Percentiles rank a stretch among this genome's conserved stretches.
Evolutionary conservation across 2,113 vertebrate species (phyloP).

Genomic region (Engraulis encrasicolus): DNA sequence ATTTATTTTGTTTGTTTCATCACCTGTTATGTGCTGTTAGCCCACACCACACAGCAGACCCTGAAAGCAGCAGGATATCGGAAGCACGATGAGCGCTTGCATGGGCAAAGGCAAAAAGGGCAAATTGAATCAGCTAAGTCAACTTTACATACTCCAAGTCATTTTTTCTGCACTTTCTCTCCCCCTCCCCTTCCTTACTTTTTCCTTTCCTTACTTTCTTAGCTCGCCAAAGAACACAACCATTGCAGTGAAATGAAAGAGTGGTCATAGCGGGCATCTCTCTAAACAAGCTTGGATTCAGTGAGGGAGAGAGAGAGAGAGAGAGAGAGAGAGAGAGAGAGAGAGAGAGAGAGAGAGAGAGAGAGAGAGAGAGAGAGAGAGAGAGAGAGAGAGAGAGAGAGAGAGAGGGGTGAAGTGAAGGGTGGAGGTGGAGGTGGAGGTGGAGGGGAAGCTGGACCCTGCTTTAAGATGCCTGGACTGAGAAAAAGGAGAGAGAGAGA

Average conservation of each 20-base stretch:
- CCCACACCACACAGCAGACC: not conserved
- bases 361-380: not conserved
- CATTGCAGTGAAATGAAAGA: slow-evolving; percentile 20
- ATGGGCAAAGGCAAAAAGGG: not conserved
- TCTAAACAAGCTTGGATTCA: slow-evolving; percentile 10
- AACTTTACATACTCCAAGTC: not conserved
- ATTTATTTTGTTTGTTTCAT: not conserved
- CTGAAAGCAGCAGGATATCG: not conserved
- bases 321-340: not conserved
- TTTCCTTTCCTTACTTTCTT: slow-evolving; percentile 20
- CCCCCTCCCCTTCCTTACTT: not conserved
- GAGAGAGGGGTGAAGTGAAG: no score
- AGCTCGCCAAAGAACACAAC: slow-evolving; percentile 29
- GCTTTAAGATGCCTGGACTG: no score
- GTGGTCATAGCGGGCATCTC: not conserved
- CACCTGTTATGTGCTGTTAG: not conserved
- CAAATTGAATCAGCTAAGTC: slow-evolving; percentile 24
- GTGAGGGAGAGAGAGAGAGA: not conserved
- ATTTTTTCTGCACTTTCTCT: not conserved
- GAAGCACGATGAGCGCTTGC: not conserved
- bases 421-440: not conserved
- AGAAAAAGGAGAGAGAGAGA: no score
- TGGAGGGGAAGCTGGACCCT: no score
- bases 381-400: not conserved
- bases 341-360: not conserved